phyloP scores from a whole-genome alignment of 2,797 vertebrate species.

The Vipera latastei region DNA sequence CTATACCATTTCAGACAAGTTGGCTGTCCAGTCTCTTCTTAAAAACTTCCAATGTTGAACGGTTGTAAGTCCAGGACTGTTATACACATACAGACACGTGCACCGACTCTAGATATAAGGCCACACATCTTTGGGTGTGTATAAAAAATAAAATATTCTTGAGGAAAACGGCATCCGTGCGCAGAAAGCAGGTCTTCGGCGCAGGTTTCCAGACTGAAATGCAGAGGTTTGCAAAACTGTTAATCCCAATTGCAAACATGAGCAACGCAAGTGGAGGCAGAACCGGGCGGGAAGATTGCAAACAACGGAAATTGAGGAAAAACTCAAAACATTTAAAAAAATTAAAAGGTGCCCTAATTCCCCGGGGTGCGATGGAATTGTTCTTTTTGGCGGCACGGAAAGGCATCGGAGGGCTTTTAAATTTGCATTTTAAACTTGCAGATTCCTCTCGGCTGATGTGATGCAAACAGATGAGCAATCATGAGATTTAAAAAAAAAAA shows the following conservation, averaged over 20 bases:
- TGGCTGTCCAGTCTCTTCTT: too few relatives aligned
- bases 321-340: neutral
- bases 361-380: rapidly evolving
- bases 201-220: neutral
- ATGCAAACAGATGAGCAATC: neutral
- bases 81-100: too few relatives aligned
- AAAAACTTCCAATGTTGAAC: too few relatives aligned
- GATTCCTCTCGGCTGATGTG: neutral
- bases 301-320: neutral
- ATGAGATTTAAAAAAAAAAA: neutral
- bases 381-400: neutral
- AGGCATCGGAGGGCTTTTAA: neutral
- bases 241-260: neutral
- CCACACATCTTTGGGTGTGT: too few relatives aligned
- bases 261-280: neutral
- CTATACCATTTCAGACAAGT: too few relatives aligned
- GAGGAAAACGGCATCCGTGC: neutral
- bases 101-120: too few relatives aligned
- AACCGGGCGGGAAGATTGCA: neutral
- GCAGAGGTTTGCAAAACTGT: neutral
- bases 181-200: neutral
- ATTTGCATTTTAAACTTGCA: neutral
- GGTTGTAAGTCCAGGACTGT: too few relatives aligned
- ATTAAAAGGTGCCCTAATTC: neutral
- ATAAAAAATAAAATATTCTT: neutral